phyloP scores from a whole-genome alignment of 2,888 invertebrate genomes.

The Eulithis prunata region DNA sequence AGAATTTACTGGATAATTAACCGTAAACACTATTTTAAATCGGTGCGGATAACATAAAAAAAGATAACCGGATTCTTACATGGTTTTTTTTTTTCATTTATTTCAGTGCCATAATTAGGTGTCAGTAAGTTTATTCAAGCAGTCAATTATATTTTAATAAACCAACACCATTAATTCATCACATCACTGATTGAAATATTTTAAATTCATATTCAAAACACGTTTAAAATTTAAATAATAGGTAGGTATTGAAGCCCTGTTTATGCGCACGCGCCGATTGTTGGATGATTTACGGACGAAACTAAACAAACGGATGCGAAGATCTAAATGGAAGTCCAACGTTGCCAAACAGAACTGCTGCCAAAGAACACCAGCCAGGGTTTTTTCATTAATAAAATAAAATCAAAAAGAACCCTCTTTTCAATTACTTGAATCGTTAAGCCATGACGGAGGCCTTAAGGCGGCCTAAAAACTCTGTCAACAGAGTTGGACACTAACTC shows the following conservation, averaged over 20 bases:
- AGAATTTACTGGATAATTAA: too few relatives aligned
- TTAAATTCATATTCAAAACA: slow-evolving; percentile 35
- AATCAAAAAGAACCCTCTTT: too few relatives aligned
- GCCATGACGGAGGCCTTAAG: too few relatives aligned
- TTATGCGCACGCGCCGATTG: slow-evolving; percentile 41
- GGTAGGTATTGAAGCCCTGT: slow-evolving; percentile 38
- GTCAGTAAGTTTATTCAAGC: neutral
- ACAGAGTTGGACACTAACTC: too few relatives aligned
- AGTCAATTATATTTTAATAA: slow-evolving; percentile 1
- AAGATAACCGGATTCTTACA: neutral
- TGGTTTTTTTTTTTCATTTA: neutral
- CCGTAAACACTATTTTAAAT: too few relatives aligned
- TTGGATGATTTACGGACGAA: slow-evolving; percentile 39
- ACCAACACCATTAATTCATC: slow-evolving; percentile 23
- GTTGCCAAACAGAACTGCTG: neutral
- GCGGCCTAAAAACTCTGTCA: too few relatives aligned
- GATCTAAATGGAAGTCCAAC: slow-evolving; percentile 22
- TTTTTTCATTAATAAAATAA: neutral
- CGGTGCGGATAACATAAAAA: too few relatives aligned
- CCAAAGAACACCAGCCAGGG: neutral
- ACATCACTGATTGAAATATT: slow-evolving; percentile 29
- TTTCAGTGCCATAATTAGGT: neutral
- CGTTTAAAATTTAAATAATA: slow-evolving; percentile 40
- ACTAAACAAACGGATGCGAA: slow-evolving; percentile 26
- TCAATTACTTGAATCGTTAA: too few relatives aligned